A percentile compares a stretch with the other conserved stretches of the same genome.
These are phyloP conservation scores for Ceratotherium simum DNA, from an alignment of 2,113 vertebrate species.

Conservation along the genomic window DNA sequence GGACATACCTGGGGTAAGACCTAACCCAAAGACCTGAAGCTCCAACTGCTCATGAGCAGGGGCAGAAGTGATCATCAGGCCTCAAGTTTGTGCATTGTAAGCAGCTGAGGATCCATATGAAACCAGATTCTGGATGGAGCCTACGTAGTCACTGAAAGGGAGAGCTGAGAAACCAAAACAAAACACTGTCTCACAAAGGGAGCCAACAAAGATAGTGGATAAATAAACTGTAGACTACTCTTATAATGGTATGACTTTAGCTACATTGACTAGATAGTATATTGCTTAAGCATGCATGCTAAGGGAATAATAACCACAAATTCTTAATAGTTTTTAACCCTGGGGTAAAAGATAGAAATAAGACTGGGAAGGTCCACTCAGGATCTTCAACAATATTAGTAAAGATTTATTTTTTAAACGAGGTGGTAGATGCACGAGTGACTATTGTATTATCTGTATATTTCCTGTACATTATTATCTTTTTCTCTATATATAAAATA, in stretches of 20 bases:
- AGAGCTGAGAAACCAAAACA: not conserved
- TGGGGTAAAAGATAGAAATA: not conserved
- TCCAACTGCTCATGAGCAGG: not conserved
- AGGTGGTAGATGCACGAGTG: not conserved
- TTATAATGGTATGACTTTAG: not conserved
- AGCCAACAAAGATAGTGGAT: not conserved
- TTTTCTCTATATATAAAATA: not conserved
- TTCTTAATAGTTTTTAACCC: not conserved
- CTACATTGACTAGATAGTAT: not conserved
- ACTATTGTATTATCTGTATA: not conserved
- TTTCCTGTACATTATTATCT: not conserved
- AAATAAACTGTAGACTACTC: not conserved
- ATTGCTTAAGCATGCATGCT: not conserved
- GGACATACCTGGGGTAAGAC: not conserved
- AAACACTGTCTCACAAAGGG: not conserved
- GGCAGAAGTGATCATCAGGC: not conserved
- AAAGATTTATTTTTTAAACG: not conserved
- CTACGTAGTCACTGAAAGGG: not conserved
- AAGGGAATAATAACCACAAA: not conserved
- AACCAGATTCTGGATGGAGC: not conserved
- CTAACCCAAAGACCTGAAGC: not conserved
- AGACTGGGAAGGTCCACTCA: not conserved
- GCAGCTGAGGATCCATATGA: not conserved
- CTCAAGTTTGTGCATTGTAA: not conserved
- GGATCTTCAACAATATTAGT: not conserved